Conservation (phyloP, 2,797 vertebrate genomes). For the Echiichthys vipera region DNA sequence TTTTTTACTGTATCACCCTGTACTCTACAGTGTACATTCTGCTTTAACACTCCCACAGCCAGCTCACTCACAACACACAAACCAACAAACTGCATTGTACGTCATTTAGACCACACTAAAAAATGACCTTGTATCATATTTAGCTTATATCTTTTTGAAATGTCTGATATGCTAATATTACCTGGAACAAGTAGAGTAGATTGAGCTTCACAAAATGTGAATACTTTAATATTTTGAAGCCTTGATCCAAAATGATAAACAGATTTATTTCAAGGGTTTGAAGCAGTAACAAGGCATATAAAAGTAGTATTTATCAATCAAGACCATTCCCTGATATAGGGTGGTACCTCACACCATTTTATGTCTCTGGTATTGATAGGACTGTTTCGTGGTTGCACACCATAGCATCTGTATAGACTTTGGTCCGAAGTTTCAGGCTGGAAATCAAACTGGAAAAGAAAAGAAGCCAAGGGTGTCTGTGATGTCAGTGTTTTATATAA, state of each 20-base stretch:
- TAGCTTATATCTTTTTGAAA: neutral
- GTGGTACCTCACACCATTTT: neutral
- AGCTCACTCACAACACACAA: neutral
- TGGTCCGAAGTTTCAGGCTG: constrained; percentile 17
- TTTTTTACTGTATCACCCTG: constrained; percentile 27
- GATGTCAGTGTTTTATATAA: constrained; percentile 8
- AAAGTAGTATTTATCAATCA: neutral
- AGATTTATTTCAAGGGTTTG: neutral
- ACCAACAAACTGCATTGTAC: neutral
- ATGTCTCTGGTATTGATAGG: constrained; percentile 30
- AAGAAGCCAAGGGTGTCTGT: neutral
- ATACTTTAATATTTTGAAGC: neutral
- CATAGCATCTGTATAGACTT: constrained; percentile 13
- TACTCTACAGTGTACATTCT: constrained; percentile 48
- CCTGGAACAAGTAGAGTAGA: neutral
- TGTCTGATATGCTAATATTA: neutral
- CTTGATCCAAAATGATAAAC: neutral
- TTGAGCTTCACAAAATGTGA: neutral
- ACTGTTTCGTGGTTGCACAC: constrained; percentile 30
- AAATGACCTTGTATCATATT: neutral
- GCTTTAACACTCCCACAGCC: constrained; percentile 41
- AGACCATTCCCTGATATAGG: neutral
- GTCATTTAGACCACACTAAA: neutral
- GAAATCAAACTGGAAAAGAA: constrained; percentile 30
- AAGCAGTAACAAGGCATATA: neutral